A percentile compares a stretch with the other conserved stretches of the same genome.
Conservation (phyloP, 1,140 invertebrate species). For the Spodoptera litura region DNA sequence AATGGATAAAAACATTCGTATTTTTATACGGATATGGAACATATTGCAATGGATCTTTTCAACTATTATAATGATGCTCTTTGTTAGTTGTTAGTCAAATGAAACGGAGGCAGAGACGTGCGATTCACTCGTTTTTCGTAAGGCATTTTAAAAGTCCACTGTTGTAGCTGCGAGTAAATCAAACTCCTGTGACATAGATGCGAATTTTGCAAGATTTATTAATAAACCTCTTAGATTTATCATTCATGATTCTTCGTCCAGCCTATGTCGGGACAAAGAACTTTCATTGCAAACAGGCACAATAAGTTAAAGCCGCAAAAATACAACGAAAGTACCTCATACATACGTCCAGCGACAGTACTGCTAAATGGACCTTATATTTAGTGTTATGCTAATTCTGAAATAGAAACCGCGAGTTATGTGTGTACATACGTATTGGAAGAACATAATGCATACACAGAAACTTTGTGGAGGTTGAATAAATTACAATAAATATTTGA, state of each 20-base stretch:
- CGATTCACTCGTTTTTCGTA: too few relatives aligned
- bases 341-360: constrained; percentile 7
- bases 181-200: too few relatives aligned
- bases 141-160: too few relatives aligned
- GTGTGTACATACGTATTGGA: constrained; percentile 44
- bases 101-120: neutral
- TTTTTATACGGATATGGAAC: constrained; percentile 6
- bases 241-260: too few relatives aligned
- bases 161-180: too few relatives aligned
- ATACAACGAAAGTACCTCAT: constrained; percentile 18
- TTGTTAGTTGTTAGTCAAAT: neutral
- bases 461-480: constrained; percentile 55
- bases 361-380: constrained; percentile 11
- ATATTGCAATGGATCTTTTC: constrained; percentile 6
- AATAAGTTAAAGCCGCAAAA: neutral
- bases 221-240: too few relatives aligned
- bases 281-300: too few relatives aligned
- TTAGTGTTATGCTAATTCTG: constrained; percentile 53
- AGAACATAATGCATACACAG: constrained; percentile 42
- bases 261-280: too few relatives aligned
- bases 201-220: too few relatives aligned
- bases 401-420: constrained; percentile 51
- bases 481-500: constrained; percentile 69
- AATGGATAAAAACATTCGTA: constrained; percentile 24
- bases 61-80: constrained; percentile 21